These are phyloP conservation scores for Dreissena rostriformis DNA, from an alignment of 1,140 invertebrate genomes.

Conservation along the genomic window DNA sequence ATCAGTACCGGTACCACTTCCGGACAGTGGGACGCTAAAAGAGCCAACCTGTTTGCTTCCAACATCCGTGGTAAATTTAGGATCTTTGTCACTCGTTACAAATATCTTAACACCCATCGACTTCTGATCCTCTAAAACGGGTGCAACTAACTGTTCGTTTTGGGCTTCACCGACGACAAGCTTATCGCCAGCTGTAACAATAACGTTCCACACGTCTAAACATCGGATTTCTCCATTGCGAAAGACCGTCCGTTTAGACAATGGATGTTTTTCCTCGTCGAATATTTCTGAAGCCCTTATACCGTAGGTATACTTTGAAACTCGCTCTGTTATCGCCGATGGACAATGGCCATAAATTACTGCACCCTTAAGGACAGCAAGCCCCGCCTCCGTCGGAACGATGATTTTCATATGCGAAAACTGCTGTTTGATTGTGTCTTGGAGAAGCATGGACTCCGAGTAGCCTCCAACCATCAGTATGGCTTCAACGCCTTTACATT, in stretches of 20 bases:
- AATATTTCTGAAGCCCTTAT: not conserved
- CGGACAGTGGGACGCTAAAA: not conserved
- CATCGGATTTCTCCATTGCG: not conserved
- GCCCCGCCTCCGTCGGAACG: not conserved
- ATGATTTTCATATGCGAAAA: not conserved
- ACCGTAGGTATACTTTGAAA: slow-evolving; percentile 18
- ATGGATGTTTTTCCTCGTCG: not conserved
- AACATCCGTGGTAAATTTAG: not conserved
- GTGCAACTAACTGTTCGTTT: not conserved
- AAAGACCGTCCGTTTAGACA: too few relatives aligned
- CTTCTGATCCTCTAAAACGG: not conserved
- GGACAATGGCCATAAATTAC: slow-evolving; percentile 25
- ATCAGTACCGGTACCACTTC: not conserved
- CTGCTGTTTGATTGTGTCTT: not conserved
- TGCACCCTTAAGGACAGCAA: slow-evolving; percentile 25
- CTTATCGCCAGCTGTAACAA: not conserved
- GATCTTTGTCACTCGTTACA: not conserved
- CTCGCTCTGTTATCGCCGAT: not conserved
- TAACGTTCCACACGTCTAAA: not conserved
- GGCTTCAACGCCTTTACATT: not conserved
- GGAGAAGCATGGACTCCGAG: slow-evolving; percentile 12
- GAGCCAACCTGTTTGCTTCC: not conserved
- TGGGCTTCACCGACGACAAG: not conserved
- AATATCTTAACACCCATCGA: not conserved
- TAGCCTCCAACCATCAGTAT: slow-evolving; percentile 28